These are phyloP conservation scores for Electrophaes corylata DNA, from an alignment of 2,888 invertebrate genomes.

Conservation along the genomic window DNA sequence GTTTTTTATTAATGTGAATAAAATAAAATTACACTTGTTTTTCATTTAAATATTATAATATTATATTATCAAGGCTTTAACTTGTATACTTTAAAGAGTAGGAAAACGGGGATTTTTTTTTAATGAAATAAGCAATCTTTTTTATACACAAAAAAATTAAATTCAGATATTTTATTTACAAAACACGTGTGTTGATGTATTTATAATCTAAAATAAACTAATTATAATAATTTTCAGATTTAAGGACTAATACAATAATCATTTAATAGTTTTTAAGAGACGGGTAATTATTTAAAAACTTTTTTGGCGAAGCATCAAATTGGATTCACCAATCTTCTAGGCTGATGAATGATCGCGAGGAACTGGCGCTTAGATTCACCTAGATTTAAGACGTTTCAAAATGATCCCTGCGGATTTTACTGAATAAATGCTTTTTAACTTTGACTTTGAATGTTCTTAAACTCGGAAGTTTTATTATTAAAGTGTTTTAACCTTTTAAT, in stretches of 20 bases:
- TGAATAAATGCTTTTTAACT: too few species aligned
- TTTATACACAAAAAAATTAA: neutral
- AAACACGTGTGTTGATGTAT: too few species aligned
- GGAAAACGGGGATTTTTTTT: constrained; percentile 11
- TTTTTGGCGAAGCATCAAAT: constrained; percentile 10
- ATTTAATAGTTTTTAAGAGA: neutral
- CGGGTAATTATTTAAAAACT: neutral
- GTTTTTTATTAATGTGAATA: neutral
- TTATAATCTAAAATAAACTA: neutral
- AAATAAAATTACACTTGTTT: constrained; percentile 9
- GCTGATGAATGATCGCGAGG: too few species aligned
- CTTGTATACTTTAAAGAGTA: constrained; percentile 11
- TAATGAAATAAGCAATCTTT: constrained; percentile 11
- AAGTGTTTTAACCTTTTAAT: too few species aligned
- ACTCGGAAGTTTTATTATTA: too few species aligned
- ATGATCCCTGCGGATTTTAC: too few species aligned
- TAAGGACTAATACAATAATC: neutral
- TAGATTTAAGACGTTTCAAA: too few species aligned
- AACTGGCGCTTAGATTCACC: too few species aligned
- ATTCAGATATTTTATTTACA: neutral
- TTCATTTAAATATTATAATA: constrained; percentile 6
- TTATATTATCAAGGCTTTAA: constrained; percentile 18
- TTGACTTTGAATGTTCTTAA: too few species aligned
- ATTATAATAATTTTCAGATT: neutral
- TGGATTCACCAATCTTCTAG: too few species aligned